These are phyloP conservation scores for Rhodophaea formosa DNA, from an alignment of 2,888 invertebrate genomes.

Conservation along the genomic window DNA sequence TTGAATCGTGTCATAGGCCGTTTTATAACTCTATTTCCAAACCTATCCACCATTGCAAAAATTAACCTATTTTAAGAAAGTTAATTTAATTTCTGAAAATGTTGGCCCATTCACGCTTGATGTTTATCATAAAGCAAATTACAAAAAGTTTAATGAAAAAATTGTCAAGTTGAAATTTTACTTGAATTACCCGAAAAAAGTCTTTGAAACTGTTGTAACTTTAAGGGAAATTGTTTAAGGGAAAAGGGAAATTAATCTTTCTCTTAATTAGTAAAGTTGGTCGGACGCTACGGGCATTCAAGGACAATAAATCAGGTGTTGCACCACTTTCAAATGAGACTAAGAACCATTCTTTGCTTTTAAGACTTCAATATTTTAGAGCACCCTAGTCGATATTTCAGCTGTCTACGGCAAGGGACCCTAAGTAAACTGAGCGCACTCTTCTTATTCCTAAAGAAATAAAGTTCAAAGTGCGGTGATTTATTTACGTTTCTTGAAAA, in stretches of 20 bases:
- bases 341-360: constrained; percentile 54
- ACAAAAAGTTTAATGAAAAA: constrained; percentile 30
- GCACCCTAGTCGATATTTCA: constrained; percentile 54
- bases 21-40: no score
- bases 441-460: not conserved
- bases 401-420: constrained; percentile 32
- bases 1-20: no score
- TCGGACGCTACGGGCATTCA: constrained; percentile 63
- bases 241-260: constrained; percentile 77
- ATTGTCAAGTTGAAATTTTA: constrained; percentile 41
- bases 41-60: no score
- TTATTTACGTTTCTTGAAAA: not conserved
- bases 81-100: not conserved
- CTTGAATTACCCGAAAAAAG: constrained; percentile 47
- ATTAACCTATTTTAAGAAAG: not conserved
- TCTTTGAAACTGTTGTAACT: constrained; percentile 55
- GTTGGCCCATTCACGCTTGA: not conserved
- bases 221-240: constrained; percentile 72
- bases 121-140: constrained; percentile 23
- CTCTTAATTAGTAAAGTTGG: constrained; percentile 78
- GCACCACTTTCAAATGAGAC: constrained; percentile 51
- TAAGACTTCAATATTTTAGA: constrained; percentile 55
- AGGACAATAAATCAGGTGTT: constrained; percentile 76
- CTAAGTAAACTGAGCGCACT: constrained; percentile 1
- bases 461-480: not conserved